Base-by-base conservation (phyloP, 2,888 invertebrate genomes). In the Synanthedon andrenaeformis region DNA sequence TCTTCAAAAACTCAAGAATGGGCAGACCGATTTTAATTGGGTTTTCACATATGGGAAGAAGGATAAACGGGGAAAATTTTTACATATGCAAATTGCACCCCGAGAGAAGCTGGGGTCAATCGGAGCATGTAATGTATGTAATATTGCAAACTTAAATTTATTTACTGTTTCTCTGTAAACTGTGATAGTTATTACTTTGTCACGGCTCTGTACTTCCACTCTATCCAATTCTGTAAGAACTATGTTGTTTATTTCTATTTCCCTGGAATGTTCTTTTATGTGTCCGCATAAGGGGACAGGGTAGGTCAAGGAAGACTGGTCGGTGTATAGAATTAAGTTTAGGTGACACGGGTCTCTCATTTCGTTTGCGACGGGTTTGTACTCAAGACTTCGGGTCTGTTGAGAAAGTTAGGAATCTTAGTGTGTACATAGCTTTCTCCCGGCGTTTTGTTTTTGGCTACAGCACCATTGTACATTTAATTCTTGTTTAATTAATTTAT, bases 301-400 rank as follows among this genome's bases (percentile, higher is more conserved):
- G 23, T 13, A 28, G 52, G 23, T 52, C 52, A 12, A 19, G 8
- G 4, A 4, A 11, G 12, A 42, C 14, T 53, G 55, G 53, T 8
- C 50, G 45, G 50, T 50, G 28, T 14, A 41, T 11, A 17, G 53
- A 53, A 55, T 55, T 53, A 55, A 52, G 54, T 65, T 60, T 61
- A 61, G 51, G 59, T 67, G 65, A 68, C 63, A 61, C 61, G 68
- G 67, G 67, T 67, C 54, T 53, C 63, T 68, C 65, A 65, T 68
- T 65, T 64, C 57, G 63, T 59, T 58, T 55, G 55, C 51, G 52
- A 54, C 56, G 23, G 41, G 41, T 28, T 23, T 13, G 14, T 28
- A 51, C 50, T 19, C 14, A 13, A 13, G 51, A 41, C 35, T 51
- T 41, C 35, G 51, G 51, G 28, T 41, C 12, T 49, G 23, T 49